Evolutionary conservation across 1,140 invertebrate genomes (phyloP), one percentile per base, ranked within the genome.

Genomic region (Euura saliciscinereae): DNA sequence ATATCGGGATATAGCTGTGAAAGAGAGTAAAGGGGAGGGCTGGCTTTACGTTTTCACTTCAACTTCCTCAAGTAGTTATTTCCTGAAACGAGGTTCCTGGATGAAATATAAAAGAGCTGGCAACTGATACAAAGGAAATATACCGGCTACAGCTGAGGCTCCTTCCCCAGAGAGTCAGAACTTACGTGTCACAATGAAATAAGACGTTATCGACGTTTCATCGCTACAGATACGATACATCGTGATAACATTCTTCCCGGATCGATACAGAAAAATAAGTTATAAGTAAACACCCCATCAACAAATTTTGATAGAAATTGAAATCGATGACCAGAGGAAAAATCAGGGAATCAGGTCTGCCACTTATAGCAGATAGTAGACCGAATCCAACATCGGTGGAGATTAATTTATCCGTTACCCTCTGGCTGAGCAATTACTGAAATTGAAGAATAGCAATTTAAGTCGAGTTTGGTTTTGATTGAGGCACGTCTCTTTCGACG

Each of bases 391-490:
- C 51, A 59, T 59, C 51, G 51, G 51, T 59, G 10, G 10, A n/a
- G 13, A n/a, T 59, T 8, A 59, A 59, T 59, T 59, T 11, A 59
- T 59, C 13, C 51, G 51, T 11, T n/a, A n/a, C 8, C 13, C 13
- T 59, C 51, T 7, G 13, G 65, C 42, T 28, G 66, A 59, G 67
- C 28, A 68, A 44, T 46, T 68, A 66, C 43, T 66, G 44, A 13
- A 64, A 73, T 69, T 74, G 67, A 75, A 75, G 76, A 77, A 74
- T 75, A 70, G 74, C 68, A 71, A 77, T 77, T 77, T 77, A 77
- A 77, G 74, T 77, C 73, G 76, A 77, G 72, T 77, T 77, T 73
- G 65, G 74, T 70, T 77, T 75, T 77, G 74, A 77, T 77, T 77
- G 76, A 77, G 72, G 69, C 44, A 44, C 70, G 68, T 73, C 73